Evolutionary conservation across 2,888 invertebrate species (phyloP).

Genomic region (Spisula subtruncata): DNA sequence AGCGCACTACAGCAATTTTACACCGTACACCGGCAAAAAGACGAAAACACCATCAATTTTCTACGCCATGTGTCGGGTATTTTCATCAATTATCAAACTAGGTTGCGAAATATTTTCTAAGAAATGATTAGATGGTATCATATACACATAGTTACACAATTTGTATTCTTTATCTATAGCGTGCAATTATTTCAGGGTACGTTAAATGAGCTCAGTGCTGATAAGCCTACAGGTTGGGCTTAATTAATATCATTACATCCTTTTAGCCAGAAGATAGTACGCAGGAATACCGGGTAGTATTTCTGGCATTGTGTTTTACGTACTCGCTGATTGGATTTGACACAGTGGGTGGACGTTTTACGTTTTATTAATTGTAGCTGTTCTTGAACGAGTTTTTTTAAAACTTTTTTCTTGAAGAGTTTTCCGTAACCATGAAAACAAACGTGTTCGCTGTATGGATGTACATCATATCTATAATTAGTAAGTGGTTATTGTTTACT

Average conservation of each 20-base stretch:
- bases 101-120: neutral
- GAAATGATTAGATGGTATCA: neutral
- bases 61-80: neutral
- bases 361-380: too few species aligned
- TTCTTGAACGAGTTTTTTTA: neutral
- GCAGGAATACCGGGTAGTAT: neutral
- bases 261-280: constrained; percentile 8
- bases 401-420: too few species aligned
- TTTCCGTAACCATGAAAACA: constrained; percentile 10
- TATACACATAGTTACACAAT: neutral
- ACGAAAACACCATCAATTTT: neutral
- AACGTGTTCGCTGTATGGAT: neutral
- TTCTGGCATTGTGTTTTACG: neutral
- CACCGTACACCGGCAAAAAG: neutral
- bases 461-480: neutral
- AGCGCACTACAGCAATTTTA: neutral
- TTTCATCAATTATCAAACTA: constrained; percentile 18
- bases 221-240: constrained; percentile 1
- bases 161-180: neutral
- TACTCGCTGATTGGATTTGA: neutral
- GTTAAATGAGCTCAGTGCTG: neutral
- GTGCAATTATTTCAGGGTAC: constrained; percentile 25
- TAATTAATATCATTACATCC: neutral
- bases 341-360: neutral
- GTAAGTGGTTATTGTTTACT: constrained; percentile 9